Conservation (phyloP, 2,888 invertebrate genomes). For the Periphyllus acericola region DNA sequence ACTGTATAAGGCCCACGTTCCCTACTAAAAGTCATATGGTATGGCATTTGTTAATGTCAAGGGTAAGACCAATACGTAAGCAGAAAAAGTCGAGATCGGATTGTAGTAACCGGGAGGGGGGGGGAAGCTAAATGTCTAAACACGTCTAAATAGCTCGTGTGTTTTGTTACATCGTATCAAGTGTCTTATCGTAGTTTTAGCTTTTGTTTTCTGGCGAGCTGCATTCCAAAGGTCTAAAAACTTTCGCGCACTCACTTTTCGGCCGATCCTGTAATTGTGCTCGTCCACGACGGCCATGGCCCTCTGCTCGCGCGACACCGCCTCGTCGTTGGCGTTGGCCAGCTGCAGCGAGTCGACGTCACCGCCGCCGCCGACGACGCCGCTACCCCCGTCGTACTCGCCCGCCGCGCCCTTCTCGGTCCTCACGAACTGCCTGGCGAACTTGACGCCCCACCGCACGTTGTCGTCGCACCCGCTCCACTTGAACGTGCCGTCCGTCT, state of each 20-base stretch:
- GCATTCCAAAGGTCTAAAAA: too few relatives aligned
- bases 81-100: too few relatives aligned
- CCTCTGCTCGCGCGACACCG: conserved; percentile 63
- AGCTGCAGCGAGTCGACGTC: neutral
- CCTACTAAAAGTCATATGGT: too few relatives aligned
- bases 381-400: conserved; percentile 47
- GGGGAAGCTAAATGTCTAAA: too few relatives aligned
- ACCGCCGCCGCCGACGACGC: conserved; percentile 1
- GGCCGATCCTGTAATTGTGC: conserved; percentile 81
- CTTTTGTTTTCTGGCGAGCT: too few relatives aligned
- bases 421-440: conserved; percentile 79
- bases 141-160: too few relatives aligned
- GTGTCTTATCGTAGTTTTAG: too few relatives aligned
- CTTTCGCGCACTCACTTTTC: conserved; percentile 72
- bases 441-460: conserved; percentile 77
- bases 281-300: conserved; percentile 77
- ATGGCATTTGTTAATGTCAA: too few relatives aligned
- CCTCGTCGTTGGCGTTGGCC: conserved; percentile 45
- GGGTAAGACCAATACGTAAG: too few relatives aligned
- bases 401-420: conserved; percentile 63
- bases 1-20: too few relatives aligned
- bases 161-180: too few relatives aligned
- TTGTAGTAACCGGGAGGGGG: too few relatives aligned
- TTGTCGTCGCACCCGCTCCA: conserved; percentile 92
- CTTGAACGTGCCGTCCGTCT: conserved; percentile 79